Percentiles rank a stretch among this genome's conserved stretches.
Evolutionary conservation across 2,113 vertebrate genomes (phyloP).

Genomic region (Antechinus flavipes): DNA sequence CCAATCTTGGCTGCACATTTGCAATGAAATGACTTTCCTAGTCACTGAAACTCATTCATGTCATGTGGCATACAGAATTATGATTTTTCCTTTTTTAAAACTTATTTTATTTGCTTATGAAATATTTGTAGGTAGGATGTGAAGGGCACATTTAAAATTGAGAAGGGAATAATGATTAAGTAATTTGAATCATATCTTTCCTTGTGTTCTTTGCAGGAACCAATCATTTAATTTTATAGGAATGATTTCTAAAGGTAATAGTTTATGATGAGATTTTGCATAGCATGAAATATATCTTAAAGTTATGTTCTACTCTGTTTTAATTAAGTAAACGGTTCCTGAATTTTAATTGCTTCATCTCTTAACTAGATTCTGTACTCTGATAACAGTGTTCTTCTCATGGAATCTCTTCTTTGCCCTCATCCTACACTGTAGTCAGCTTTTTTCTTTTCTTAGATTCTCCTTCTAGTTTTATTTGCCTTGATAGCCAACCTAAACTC

Average conservation of each 20-base stretch:
- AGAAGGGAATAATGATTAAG: conserved; percentile 45
- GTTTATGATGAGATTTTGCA: conserved; percentile 32
- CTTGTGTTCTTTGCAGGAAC: conserved; percentile 58
- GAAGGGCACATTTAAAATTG: conserved; percentile 58
- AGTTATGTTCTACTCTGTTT: conserved; percentile 17
- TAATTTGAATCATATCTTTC: conserved; percentile 61
- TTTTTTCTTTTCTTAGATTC: neutral
- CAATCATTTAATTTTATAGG: conserved; percentile 46
- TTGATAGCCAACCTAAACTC: neutral
- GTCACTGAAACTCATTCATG: conserved; percentile 43
- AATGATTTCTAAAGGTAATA: conserved; percentile 42
- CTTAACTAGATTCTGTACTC: neutral
- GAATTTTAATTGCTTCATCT: conserved; percentile 35
- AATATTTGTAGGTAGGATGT: conserved; percentile 38
- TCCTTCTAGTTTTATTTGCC: neutral
- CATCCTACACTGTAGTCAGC: neutral
- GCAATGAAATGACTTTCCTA: conserved; percentile 55
- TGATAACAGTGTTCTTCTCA: neutral
- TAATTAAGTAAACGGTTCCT: neutral
- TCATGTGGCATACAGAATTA: conserved; percentile 27
- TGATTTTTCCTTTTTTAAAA: conserved; percentile 58
- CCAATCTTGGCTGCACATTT: conserved; percentile 49
- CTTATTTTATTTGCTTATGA: conserved; percentile 66
- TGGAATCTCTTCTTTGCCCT: neutral
- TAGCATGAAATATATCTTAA: neutral